A percentile compares a stretch with the other conserved stretches of the same genome.
phyloP scores from a whole-genome alignment of 2,797 vertebrate genomes.

The Pseudochaenichthys georgianus region DNA sequence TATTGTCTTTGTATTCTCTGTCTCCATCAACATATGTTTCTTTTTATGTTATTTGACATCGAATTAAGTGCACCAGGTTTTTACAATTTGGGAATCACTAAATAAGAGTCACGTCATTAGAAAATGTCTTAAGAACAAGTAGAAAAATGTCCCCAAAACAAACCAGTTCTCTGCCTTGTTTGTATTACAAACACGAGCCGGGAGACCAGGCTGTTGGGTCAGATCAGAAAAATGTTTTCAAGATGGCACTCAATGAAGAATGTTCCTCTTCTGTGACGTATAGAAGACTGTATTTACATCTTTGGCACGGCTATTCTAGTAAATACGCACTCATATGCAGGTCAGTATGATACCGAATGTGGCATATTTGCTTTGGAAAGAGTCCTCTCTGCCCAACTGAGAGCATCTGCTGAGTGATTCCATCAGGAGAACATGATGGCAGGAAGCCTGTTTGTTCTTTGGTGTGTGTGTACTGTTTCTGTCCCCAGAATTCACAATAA shows the following conservation, averaged over 20 bases:
- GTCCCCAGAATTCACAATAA: background rate
- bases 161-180: conserved; percentile 19
- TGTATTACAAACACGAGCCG: conserved; percentile 36
- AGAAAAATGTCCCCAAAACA: conserved; percentile 1
- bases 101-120: background rate
- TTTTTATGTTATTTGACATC: conserved; percentile 10
- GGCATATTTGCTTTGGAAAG: conserved; percentile 37
- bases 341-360: conserved; percentile 32
- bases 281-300: conserved; percentile 15
- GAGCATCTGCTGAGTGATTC: conserved; percentile 49
- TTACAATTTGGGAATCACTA: background rate
- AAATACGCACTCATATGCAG: background rate
- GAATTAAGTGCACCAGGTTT: background rate
- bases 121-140: conserved; percentile 16
- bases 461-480: conserved; percentile 15
- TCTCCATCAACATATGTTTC: background rate
- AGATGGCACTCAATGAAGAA: background rate
- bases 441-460: conserved; percentile 20
- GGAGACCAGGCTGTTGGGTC: too few relatives aligned
- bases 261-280: background rate
- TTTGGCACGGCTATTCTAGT: background rate
- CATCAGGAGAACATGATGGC: conserved; percentile 37
- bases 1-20: background rate
- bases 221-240: conserved; percentile 15
- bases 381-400: conserved; percentile 10